phyloP scores from a whole-genome alignment of 37 sponge, comb jelly and placozoan genomes.

The Eunapius fragilis region DNA sequence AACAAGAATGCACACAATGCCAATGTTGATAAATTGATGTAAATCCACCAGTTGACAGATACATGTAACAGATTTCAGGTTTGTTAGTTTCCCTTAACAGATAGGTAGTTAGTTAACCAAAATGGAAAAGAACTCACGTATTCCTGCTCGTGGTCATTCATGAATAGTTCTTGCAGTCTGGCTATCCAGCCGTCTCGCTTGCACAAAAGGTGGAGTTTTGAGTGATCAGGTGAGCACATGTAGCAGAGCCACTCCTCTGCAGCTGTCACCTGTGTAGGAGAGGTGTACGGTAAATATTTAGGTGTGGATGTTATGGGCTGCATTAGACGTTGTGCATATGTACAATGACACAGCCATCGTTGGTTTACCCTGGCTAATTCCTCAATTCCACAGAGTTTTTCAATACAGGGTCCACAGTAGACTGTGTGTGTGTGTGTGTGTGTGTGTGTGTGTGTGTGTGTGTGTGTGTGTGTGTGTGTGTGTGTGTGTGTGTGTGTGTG shows the following conservation, averaged over 20 bases:
- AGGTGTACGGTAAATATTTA: too few relatives aligned
- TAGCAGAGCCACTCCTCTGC: constrained; percentile 76
- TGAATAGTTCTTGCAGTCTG: constrained; percentile 66
- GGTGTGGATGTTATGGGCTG: too few relatives aligned
- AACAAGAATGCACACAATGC: too few relatives aligned
- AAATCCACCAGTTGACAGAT: too few relatives aligned
- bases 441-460: neutral
- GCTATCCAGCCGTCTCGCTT: constrained; percentile 69
- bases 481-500: too few relatives aligned
- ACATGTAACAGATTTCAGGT: too few relatives aligned
- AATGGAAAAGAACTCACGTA: constrained; percentile 49
- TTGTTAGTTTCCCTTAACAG: too few relatives aligned
- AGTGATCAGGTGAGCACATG: constrained; percentile 60
- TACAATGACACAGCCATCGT: too few relatives aligned
- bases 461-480: too few relatives aligned
- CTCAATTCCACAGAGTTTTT: constrained; percentile 75
- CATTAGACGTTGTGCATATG: neutral
- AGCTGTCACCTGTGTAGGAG: constrained; percentile 59
- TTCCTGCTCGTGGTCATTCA: constrained; percentile 58
- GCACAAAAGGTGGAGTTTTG: constrained; percentile 32
- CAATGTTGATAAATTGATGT: too few relatives aligned
- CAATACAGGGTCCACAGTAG: constrained; percentile 82
- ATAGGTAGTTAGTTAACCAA: too few relatives aligned
- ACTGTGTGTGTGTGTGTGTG: constrained; percentile 33
- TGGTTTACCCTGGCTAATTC: constrained; percentile 66